Base-by-base conservation (phyloP, 2,113 vertebrate species). In the Thomomys bottae region DNA sequence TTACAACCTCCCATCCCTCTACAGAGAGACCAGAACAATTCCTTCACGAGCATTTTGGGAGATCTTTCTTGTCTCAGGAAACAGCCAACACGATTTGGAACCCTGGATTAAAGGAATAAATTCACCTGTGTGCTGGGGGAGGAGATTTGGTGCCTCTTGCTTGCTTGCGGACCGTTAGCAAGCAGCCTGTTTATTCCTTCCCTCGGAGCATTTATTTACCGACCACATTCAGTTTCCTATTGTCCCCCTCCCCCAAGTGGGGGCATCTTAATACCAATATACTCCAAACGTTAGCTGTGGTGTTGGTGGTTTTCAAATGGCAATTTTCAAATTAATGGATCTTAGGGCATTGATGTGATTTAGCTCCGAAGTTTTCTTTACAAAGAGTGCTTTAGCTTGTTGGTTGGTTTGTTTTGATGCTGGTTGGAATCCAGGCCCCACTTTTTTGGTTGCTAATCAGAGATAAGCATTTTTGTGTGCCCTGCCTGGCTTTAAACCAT, bases 231-330 rank as follows among this genome's bases (percentile, higher is more conserved):
- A 14, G 73, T 2, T 71, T 93, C 36, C 84, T 4, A 20, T 18
- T 68, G 20, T 26, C 30, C 38, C 59, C 83, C n/a, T 24, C 57
- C 21, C 26, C 24, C 38, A 20, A 38, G 14, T 84, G 49, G 68
- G 40, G 49, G 8, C 34, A 54, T 34, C 26, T 80, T 81, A 24
- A 40, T 23, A 2, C 57, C 72, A 84, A 64, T 34, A 78, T 90
- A 11, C 23, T 63, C 71, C 15, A 76, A 68, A 23, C 34, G 24
- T 87, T 34, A 40, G 24, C 54, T 0, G 1, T 59, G 21, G 18
- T 42, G 40, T 40, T 66, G 83, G 45, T 34, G 11, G 11, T 92
- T 93, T 95, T 92, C 67, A 92, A 61, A 40, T 80, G 45, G 79
- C 72, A 59, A 76, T 40, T 54, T 54, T 54, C 49, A 54, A 54